Percentiles rank a stretch among this genome's conserved stretches.
phyloP scores from a whole-genome alignment of 1,140 invertebrate genomes.

The Aphis craccivora region DNA sequence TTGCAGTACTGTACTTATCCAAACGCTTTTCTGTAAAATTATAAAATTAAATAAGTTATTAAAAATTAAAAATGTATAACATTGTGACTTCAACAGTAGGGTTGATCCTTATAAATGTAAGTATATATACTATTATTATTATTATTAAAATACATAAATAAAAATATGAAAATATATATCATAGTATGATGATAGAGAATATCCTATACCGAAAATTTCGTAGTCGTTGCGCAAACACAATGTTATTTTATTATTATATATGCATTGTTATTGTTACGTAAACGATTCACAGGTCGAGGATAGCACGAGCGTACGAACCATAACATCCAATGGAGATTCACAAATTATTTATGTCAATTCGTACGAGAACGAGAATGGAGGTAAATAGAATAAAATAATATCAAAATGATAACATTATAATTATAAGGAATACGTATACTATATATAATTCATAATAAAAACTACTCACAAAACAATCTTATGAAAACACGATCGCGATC shows the following conservation, averaged over 20 bases:
- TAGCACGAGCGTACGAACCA: conserved; percentile 51
- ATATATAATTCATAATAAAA: neutral
- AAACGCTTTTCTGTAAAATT: no score
- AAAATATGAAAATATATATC: neutral
- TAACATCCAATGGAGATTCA: conserved; percentile 70
- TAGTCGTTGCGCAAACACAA: neutral
- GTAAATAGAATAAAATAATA: conserved; percentile 55
- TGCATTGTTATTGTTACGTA: conserved; percentile 14
- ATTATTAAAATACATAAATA: neutral
- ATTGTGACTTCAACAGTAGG: neutral
- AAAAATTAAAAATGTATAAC: neutral
- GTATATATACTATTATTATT: neutral
- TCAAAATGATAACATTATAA: neutral
- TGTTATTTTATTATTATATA: conserved; percentile 12
- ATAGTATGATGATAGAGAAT: neutral
- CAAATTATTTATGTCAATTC: conserved; percentile 88
- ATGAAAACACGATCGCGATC: neutral
- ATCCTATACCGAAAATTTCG: neutral
- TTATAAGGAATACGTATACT: neutral
- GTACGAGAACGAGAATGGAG: conserved; percentile 67
- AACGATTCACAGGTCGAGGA: conserved; percentile 63
- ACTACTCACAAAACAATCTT: neutral
- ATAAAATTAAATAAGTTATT: no score
- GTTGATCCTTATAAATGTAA: neutral
- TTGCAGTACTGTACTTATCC: no score